Evolutionary conservation across 2,113 vertebrate species (phyloP).

Genomic region (Cervus canadensis): DNA sequence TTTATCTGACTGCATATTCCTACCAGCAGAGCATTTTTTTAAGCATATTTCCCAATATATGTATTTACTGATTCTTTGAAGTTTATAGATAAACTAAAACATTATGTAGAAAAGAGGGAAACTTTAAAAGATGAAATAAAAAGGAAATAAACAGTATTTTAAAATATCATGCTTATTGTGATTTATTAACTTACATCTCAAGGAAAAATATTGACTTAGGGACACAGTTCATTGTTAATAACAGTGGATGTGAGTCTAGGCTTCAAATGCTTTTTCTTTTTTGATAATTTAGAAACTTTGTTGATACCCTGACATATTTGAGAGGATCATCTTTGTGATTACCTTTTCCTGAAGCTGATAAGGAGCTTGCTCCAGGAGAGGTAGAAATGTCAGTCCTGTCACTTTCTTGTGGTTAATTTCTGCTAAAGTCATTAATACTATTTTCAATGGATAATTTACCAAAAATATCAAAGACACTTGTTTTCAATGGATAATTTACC

Average conservation of each 20-base stretch:
- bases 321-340: neutral
- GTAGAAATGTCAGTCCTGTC: neutral
- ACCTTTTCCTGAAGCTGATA: neutral
- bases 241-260: neutral
- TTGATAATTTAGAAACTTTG: constrained; percentile 8
- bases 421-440: neutral
- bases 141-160: neutral
- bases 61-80: neutral
- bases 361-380: neutral
- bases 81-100: neutral
- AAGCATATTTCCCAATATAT: neutral
- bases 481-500: neutral
- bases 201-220: neutral
- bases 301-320: neutral
- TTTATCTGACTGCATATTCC: neutral
- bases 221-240: neutral
- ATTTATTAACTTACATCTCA: neutral
- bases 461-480: neutral
- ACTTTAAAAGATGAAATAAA: neutral
- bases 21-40: neutral
- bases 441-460: neutral
- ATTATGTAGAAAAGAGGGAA: neutral
- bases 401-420: neutral
- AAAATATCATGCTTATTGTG: neutral
- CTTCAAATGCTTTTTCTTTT: neutral